phyloP scores from a whole-genome alignment of 2,113 vertebrate species.

The Rhodinocichla rosea region DNA sequence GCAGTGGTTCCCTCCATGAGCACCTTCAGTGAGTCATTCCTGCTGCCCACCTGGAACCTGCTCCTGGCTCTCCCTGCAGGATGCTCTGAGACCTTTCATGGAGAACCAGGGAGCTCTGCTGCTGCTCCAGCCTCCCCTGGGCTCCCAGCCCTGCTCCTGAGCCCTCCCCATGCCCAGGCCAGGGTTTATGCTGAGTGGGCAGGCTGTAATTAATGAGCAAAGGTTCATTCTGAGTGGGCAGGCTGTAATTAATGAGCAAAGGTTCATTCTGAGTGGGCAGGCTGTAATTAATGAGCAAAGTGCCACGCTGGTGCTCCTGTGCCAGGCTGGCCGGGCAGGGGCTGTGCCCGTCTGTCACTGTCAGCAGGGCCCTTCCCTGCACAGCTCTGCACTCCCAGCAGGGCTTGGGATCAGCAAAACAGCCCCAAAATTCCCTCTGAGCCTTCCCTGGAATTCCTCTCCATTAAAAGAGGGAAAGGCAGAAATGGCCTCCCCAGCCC shows the following conservation, averaged over 20 bases:
- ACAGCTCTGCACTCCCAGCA: not conserved
- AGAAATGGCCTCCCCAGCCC: not conserved
- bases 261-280: no score
- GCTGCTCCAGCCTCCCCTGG: not conserved
- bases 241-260: no score
- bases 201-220: constrained; percentile 18
- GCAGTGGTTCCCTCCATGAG: not conserved
- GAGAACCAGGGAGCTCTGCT: rapidly evolving
- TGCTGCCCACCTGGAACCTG: not conserved
- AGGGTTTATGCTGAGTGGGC: no score
- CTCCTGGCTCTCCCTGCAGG: not conserved
- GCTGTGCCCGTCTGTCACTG: not conserved
- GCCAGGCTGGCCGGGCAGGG: not conserved
- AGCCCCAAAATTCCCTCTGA: not conserved
- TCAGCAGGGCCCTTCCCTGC: constrained; percentile 2
- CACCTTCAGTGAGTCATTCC: rapidly evolving
- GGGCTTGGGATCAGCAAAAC: not conserved
- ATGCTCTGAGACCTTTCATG: rapidly evolving
- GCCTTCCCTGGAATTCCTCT: not conserved
- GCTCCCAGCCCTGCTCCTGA: not conserved
- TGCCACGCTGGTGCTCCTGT: not conserved
- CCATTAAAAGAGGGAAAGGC: not conserved
- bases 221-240: not conserved
- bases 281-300: no score
- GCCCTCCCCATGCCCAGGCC: not conserved